Evolutionary conservation across 2,113 vertebrate species (phyloP).

Genomic region (Pica pica): DNA sequence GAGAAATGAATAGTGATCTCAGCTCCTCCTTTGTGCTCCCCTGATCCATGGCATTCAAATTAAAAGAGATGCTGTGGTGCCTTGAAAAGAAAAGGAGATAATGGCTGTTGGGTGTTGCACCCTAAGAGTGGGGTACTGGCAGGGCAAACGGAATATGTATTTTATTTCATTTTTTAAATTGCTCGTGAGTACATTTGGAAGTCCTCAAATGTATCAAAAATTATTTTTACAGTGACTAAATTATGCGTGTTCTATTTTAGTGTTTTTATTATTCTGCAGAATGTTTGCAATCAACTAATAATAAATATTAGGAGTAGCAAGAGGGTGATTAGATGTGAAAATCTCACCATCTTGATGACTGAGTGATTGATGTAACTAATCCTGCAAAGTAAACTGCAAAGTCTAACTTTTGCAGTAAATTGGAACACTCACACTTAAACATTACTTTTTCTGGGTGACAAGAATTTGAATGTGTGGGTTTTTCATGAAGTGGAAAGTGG

Average conservation of each 20-base stretch:
- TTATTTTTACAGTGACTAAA: neutral
- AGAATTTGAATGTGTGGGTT: neutral
- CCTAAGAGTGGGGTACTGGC: neutral
- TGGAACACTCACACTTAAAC: neutral
- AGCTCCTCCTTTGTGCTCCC: neutral
- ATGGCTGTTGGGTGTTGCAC: neutral
- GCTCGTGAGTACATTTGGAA: neutral
- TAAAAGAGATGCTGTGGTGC: neutral
- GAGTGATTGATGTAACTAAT: neutral
- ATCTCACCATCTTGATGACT: neutral
- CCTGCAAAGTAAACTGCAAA: neutral
- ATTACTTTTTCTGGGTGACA: neutral
- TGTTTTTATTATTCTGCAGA: slow-evolving; percentile 16
- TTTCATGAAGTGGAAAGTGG: neutral
- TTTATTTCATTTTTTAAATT: neutral
- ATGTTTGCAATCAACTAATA: slow-evolving; percentile 31
- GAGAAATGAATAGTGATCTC: neutral
- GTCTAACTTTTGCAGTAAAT: neutral
- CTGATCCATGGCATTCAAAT: neutral
- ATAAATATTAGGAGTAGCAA: slow-evolving; percentile 18
- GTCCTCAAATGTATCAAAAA: neutral
- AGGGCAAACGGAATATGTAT: neutral
- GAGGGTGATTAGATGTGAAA: neutral
- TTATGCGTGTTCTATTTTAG: neutral
- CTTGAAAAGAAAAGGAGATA: neutral